These are phyloP conservation scores for Drosophila percnosoma DNA, from an alignment of 2,888 invertebrate genomes.

Conservation along the genomic window DNA sequence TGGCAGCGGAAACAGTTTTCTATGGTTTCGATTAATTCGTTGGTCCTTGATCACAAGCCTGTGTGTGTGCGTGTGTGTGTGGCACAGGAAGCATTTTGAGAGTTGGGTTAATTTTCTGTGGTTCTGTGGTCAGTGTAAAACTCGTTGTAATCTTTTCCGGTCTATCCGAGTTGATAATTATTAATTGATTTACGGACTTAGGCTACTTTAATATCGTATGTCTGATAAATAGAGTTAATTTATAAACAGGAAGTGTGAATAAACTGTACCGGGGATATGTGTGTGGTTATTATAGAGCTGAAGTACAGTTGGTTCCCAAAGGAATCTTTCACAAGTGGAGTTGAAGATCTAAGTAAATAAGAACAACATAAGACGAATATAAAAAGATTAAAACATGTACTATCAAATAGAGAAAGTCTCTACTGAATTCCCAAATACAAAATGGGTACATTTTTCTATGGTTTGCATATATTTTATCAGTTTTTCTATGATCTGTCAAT, in stretches of 20 bases:
- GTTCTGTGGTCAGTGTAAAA: constrained; percentile 48
- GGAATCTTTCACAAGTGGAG: background rate
- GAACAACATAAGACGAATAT: too few relatives aligned
- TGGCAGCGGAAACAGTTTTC: constrained; percentile 64
- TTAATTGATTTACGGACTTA: constrained; percentile 60
- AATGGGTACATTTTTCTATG: background rate
- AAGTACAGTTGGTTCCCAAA: constrained; percentile 1
- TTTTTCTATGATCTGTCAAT: background rate
- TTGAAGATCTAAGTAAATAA: background rate
- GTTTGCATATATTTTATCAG: background rate
- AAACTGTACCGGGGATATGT: background rate
- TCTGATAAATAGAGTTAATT: constrained; percentile 27
- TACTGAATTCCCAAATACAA: background rate
- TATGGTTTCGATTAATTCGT: constrained; percentile 43
- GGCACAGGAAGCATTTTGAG: constrained; percentile 25
- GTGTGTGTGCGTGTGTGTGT: constrained; percentile 26
- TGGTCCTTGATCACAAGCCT: constrained; percentile 32
- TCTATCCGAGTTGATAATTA: constrained; percentile 41
- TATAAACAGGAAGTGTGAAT: constrained; percentile 32
- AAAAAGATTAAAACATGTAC: background rate
- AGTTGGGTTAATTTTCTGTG: constrained; percentile 32
- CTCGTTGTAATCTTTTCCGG: constrained; percentile 70
- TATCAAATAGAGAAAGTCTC: background rate
- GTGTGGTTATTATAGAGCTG: background rate
- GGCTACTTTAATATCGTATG: constrained; percentile 21